Evolutionary conservation across 2,797 vertebrate genomes (phyloP).

Genomic region (Anniella stebbinsi): DNA sequence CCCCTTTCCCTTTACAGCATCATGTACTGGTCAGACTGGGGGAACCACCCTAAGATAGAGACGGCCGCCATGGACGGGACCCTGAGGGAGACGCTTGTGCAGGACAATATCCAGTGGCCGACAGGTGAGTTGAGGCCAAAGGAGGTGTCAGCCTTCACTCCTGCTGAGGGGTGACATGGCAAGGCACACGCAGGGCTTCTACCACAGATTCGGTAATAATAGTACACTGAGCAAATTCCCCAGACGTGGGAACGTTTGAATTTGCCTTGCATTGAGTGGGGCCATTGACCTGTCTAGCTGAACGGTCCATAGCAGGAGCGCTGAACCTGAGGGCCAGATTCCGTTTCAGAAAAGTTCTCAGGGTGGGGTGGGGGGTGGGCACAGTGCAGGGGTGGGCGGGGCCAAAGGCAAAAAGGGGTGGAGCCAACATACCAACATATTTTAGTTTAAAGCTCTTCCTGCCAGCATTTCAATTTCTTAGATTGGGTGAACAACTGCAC

Average conservation of each 20-base stretch:
- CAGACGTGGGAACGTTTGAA: neutral
- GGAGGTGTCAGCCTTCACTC: neutral
- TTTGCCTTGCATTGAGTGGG: neutral
- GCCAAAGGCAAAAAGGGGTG: too few species aligned
- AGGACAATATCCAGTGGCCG: conserved; percentile 97
- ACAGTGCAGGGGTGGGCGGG: too few species aligned
- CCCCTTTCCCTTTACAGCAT: conserved; percentile 80
- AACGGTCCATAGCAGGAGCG: neutral
- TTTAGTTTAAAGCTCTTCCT: too few species aligned
- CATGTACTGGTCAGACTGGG: conserved; percentile 99
- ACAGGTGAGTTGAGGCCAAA: conserved; percentile 81
- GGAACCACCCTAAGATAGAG: conserved; percentile 97
- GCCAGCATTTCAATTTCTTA: too few species aligned
- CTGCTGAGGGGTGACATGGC: too few species aligned
- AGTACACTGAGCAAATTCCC: neutral
- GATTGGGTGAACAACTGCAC: too few species aligned
- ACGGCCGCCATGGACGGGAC: conserved; percentile 97
- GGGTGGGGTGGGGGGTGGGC: too few species aligned
- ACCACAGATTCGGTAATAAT: too few species aligned
- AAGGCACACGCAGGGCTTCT: neutral
- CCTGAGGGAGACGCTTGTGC: conserved; percentile 91
- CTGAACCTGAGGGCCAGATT: too few species aligned
- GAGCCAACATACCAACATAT: too few species aligned
- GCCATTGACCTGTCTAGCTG: too few species aligned
- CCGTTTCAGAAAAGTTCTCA: too few species aligned